Evolutionary conservation across 2,888 invertebrate genomes (phyloP), one percentile per base, ranked within the genome.

Genomic region (Diogma glabrata): DNA sequence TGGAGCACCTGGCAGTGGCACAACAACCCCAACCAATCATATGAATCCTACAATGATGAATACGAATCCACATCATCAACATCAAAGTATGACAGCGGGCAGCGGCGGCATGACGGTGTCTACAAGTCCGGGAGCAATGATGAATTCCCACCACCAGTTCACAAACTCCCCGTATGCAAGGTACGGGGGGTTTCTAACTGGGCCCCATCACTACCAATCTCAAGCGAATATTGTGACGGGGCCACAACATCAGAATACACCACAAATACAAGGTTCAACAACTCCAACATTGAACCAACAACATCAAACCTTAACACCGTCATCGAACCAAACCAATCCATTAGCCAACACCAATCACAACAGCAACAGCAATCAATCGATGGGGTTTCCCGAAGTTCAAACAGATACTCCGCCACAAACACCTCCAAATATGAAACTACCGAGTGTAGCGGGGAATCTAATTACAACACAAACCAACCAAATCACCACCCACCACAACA

Each of bases 391-490:
- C 66, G 86, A 89, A 72, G 83, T 89, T 70, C 83, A 85, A 67
- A 79, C 70, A 61, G 92, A 92, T 73, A 92, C 92, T 57, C 92
- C 91, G 60, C 91, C 91, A 28, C 91, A 92, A 73, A 93, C 92
- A 58, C 92, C 92, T 58, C 92, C 92, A 67, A 91, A 87, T 74
- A 87, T 91, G 87, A 91, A 91, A 72, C 78, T 89, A 64, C 84
- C 87, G 64, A 85, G 83, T 70, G 84, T 82, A 60, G 80, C 82
- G 67, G 81, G 81, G 70, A 83, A 79, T 62, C 76, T 84, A 61
- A 78, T 82, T 66, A 66, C 69, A 77, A 79, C 72, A 78, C 77
- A 67, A 61, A 74, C 20, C 23, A 40, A 40, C 22, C 40, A 57
- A 66, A 62, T 58, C 46, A 47, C 14, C 73, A 66, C 73, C 74